Conservation (phyloP, 2,113 vertebrate genomes). For the Microtus pennsylvanicus region DNA sequence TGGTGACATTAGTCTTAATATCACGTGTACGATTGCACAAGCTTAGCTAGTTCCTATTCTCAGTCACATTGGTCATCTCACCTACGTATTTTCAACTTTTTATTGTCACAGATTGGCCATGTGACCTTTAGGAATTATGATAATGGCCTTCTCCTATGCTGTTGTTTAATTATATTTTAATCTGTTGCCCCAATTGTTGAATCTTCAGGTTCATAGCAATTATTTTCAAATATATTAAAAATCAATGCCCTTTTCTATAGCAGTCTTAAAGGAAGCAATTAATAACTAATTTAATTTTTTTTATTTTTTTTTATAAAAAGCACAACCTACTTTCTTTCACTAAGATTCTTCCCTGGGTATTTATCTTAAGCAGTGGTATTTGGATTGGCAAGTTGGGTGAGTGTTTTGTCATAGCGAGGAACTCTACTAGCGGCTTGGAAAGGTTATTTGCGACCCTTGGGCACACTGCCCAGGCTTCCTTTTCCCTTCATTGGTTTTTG, state of each 20-base stretch:
- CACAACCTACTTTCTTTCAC: not conserved
- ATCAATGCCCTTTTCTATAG: not conserved
- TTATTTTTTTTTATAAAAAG: not conserved
- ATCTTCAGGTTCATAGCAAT: not conserved
- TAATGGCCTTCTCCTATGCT: not conserved
- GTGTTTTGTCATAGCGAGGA: not conserved
- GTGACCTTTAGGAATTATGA: not conserved
- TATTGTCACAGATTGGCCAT: not conserved
- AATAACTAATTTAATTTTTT: not conserved
- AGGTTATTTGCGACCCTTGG: not conserved
- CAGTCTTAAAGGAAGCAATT: conserved; percentile 21
- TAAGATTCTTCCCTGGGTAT: not conserved
- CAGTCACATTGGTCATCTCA: not conserved
- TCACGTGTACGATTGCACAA: not conserved
- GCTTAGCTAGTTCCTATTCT: not conserved
- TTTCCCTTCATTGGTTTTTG: not conserved
- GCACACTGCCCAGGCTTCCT: not conserved
- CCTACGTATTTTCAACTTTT: not conserved
- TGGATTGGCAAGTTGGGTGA: not conserved
- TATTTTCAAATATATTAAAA: conserved; percentile 24
- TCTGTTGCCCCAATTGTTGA: not conserved
- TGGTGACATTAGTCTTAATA: not conserved
- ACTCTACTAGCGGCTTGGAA: not conserved
- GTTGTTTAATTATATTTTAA: conserved; percentile 34
- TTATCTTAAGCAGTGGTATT: not conserved